These are phyloP conservation scores for Naso thynnoides DNA, from an alignment of 2,797 vertebrate species.

Conservation along the genomic window DNA sequence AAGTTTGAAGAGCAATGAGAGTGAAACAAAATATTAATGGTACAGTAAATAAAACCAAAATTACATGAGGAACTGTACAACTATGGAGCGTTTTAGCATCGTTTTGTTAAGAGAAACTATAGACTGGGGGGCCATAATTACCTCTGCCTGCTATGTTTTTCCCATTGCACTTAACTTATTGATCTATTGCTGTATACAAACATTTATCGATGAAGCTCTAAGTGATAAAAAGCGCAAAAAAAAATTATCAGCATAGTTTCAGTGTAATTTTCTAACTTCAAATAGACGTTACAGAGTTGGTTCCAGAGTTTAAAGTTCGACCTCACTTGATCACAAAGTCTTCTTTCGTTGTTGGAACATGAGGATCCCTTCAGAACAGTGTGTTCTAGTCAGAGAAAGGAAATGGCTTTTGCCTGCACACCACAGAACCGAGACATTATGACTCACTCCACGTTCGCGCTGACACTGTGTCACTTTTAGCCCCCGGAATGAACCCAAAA, in stretches of 20 bases:
- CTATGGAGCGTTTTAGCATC: not conserved
- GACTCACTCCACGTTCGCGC: slow-evolving; percentile 45
- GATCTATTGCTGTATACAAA: not conserved
- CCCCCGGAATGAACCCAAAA: slow-evolving; percentile 15
- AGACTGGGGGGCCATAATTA: no score
- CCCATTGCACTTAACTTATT: no score
- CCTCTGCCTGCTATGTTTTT: no score
- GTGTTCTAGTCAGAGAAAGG: slow-evolving; percentile 43
- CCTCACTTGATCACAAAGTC: not conserved
- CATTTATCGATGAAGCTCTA: not conserved
- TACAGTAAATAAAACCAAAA: no score
- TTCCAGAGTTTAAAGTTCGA: slow-evolving; percentile 1
- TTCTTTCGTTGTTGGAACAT: not conserved
- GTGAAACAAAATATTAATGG: no score
- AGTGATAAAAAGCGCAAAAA: not conserved
- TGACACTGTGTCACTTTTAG: slow-evolving; percentile 47
- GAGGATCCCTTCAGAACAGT: slow-evolving; percentile 37
- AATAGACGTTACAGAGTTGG: no score
- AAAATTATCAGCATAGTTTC: not conserved
- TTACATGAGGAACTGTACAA: no score
- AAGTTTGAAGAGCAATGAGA: no score
- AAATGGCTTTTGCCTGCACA: slow-evolving; percentile 36
- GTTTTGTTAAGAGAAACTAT: not conserved
- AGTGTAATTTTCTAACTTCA: not conserved
- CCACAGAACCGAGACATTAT: slow-evolving; percentile 53